These are phyloP conservation scores for Pollachius pollachius DNA, from an alignment of 2,113 vertebrate genomes.

Conservation along the genomic window DNA sequence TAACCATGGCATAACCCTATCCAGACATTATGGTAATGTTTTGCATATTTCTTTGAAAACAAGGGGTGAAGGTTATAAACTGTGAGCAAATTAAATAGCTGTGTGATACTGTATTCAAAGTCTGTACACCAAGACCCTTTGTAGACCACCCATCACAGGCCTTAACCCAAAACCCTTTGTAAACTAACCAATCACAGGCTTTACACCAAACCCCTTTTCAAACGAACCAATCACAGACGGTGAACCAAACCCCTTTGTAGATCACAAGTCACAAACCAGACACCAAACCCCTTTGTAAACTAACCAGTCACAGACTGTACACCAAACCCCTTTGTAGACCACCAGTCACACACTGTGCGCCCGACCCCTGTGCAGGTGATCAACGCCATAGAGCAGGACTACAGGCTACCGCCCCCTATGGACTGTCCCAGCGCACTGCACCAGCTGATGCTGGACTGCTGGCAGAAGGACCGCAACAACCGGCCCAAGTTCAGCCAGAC, in stretches of 20 bases:
- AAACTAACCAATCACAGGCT: too few relatives aligned
- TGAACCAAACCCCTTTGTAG: conserved; percentile 55
- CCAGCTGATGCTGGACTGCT: conserved; percentile 96
- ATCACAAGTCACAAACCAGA: conserved; percentile 77
- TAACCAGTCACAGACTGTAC: background rate
- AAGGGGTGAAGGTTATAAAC: too few relatives aligned
- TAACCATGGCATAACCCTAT: too few relatives aligned
- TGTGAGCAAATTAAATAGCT: too few relatives aligned
- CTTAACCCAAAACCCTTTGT: too few relatives aligned
- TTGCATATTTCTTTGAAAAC: too few relatives aligned
- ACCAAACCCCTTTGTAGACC: background rate
- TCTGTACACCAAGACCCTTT: background rate
- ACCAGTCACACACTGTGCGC: too few relatives aligned
- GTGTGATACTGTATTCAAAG: too few relatives aligned
- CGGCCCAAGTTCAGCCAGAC: conserved; percentile 92
- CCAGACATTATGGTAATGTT: too few relatives aligned
- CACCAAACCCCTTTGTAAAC: too few relatives aligned
- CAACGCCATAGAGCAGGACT: conserved; percentile 95
- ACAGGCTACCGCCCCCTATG: conserved; percentile 91
- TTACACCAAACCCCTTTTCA: too few relatives aligned
- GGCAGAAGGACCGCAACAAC: conserved; percentile 96
- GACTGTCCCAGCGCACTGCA: conserved; percentile 91
- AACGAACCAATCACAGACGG: background rate
- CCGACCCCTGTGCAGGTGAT: conserved; percentile 78
- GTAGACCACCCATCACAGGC: background rate